A percentile compares a stretch with the other conserved stretches of the same genome.
phyloP scores from a whole-genome alignment of 2,797 vertebrate genomes.

The Sebastes vulpes region DNA sequence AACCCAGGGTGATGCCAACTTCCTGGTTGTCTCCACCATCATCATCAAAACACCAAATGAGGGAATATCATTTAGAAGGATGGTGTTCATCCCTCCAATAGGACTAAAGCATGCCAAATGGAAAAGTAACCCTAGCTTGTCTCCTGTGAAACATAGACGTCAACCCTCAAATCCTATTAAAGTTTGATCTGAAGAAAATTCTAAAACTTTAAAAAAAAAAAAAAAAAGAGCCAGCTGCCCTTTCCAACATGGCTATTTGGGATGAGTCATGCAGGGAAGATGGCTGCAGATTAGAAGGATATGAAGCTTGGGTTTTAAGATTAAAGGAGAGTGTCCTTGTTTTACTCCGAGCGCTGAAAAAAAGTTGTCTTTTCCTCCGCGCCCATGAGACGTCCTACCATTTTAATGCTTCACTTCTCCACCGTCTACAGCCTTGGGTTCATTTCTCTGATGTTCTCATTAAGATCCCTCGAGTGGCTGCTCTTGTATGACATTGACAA shows the following conservation, averaged over 20 bases:
- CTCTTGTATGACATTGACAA: slow-evolving; percentile 61
- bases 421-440: slow-evolving; percentile 47
- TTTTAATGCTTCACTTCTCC: slow-evolving; percentile 55
- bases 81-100: neutral
- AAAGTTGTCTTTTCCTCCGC: slow-evolving; percentile 6
- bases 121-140: neutral
- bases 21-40: no score
- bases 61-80: neutral
- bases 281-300: slow-evolving; percentile 39
- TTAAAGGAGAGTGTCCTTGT: slow-evolving; percentile 56
- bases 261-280: slow-evolving; percentile 30
- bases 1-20: no score
- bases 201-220: neutral
- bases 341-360: slow-evolving; percentile 16
- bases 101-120: neutral
- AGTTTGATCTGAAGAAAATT: neutral
- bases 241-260: neutral
- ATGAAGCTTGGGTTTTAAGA: slow-evolving; percentile 31
- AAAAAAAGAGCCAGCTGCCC: neutral
- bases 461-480: slow-evolving; percentile 49
- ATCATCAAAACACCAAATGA: no score
- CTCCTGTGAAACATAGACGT: neutral
- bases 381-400: slow-evolving; percentile 21
- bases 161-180: neutral
- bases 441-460: slow-evolving; percentile 58